Percentiles rank a stretch among this genome's conserved stretches.
phyloP scores from a whole-genome alignment of 92 coral and sea anemone genomes.

The Phenganax marumi region DNA sequence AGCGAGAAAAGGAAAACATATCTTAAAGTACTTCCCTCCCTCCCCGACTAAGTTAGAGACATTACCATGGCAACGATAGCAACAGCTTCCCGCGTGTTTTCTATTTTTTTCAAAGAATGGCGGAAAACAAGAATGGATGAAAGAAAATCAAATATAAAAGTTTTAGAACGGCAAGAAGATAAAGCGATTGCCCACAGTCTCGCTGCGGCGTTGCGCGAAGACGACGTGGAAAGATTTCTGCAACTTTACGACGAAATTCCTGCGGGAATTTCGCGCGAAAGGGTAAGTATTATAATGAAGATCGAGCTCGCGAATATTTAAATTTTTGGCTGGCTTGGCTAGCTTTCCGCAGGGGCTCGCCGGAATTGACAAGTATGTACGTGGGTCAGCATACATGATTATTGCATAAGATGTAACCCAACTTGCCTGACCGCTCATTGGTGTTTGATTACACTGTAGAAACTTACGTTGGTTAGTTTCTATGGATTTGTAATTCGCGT shows the following conservation, averaged over 20 bases:
- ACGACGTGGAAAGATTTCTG: constrained; percentile 84
- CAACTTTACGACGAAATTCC: constrained; percentile 95
- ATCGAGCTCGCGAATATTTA: constrained; percentile 3
- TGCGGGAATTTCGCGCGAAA: constrained; percentile 44
- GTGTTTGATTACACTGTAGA: background rate
- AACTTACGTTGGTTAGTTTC: background rate
- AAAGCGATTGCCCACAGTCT: constrained; percentile 68
- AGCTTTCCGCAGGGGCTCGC: constrained; percentile 12
- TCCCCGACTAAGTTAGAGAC: background rate
- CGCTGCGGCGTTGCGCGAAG: constrained; percentile 74
- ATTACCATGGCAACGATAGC: constrained; percentile 3
- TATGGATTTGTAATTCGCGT: background rate
- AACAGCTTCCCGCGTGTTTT: constrained; percentile 31
- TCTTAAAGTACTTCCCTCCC: background rate
- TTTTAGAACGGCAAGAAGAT: constrained; percentile 55
- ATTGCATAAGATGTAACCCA: background rate
- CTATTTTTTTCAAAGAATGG: constrained; percentile 9
- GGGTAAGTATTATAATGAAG: constrained; percentile 35
- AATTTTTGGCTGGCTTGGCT: background rate
- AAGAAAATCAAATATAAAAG: constrained; percentile 43
- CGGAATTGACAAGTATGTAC: background rate
- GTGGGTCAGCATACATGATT: background rate
- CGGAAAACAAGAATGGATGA: constrained; percentile 66
- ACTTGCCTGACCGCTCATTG: background rate
- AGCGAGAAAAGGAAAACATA: background rate